phyloP scores from a whole-genome alignment of 1,140 invertebrate species.

The Drosophila ficusphila region DNA sequence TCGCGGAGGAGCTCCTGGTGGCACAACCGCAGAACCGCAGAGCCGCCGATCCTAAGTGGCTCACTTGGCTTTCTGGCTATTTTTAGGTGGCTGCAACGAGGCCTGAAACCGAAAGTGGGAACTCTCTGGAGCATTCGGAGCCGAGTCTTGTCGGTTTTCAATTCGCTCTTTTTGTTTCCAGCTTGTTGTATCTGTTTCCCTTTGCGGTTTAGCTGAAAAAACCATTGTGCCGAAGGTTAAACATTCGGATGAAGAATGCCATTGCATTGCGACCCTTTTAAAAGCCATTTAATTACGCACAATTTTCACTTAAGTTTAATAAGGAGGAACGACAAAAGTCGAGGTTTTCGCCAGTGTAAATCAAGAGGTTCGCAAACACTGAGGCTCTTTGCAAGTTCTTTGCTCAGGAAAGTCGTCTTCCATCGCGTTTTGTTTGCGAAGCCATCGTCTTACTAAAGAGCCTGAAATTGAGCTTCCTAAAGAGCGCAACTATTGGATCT shows the following conservation, averaged over 20 bases:
- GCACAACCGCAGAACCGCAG: neutral
- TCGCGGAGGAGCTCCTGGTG: constrained; percentile 9
- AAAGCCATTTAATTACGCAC: neutral
- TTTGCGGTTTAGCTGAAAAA: constrained; percentile 29
- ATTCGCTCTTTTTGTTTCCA: constrained; percentile 12
- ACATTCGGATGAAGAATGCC: neutral
- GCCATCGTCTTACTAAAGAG: constrained; percentile 48
- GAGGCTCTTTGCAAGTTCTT: constrained; percentile 71
- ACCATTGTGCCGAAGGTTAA: constrained; percentile 1
- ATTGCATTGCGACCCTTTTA: neutral
- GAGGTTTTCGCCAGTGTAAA: constrained; percentile 52
- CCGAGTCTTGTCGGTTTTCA: constrained; percentile 12
- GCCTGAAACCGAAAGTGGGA: constrained; percentile 74
- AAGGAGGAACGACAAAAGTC: too few species aligned
- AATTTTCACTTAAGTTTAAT: neutral
- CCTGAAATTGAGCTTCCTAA: constrained; percentile 65
- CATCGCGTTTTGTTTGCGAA: constrained; percentile 28
- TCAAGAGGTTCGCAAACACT: constrained; percentile 78
- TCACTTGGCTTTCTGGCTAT: constrained; percentile 48
- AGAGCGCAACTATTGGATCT: constrained; percentile 45
- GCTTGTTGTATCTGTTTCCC: constrained; percentile 11
- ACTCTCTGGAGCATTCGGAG: constrained; percentile 65
- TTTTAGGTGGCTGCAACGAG: constrained; percentile 63
- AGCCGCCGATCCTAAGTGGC: constrained; percentile 54
- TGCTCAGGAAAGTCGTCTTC: constrained; percentile 57